phyloP scores from a whole-genome alignment of 2,888 invertebrate species.

The Stenolophus ochropezus region DNA sequence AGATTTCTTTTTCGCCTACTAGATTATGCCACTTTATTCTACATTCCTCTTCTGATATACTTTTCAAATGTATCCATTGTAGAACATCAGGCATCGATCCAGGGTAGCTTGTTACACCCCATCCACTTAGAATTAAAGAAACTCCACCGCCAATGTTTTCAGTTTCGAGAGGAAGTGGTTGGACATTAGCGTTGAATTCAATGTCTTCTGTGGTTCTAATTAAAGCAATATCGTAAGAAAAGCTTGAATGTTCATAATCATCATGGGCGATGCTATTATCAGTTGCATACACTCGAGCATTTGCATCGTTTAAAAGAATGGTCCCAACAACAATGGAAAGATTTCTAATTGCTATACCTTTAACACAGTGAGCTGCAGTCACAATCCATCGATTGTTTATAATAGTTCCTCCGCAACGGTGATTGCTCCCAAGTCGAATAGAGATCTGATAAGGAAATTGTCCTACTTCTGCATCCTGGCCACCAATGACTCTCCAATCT shows the following conservation, averaged over 20 bases:
- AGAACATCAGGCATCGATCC: slow-evolving; percentile 75
- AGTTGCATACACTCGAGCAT: slow-evolving; percentile 72
- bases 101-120: slow-evolving; percentile 75
- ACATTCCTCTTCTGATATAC: not conserved
- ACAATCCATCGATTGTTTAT: too few relatives aligned
- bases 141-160: slow-evolving; percentile 70
- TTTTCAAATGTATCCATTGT: slow-evolving; percentile 72
- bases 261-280: slow-evolving; percentile 71
- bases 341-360: slow-evolving; percentile 68
- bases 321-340: slow-evolving; percentile 73
- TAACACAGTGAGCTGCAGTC: slow-evolving; percentile 75
- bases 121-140: slow-evolving; percentile 72
- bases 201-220: slow-evolving; percentile 68
- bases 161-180: slow-evolving; percentile 65
- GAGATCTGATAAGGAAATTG: too few relatives aligned
- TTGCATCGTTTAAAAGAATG: slow-evolving; percentile 69
- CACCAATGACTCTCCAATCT: too few relatives aligned
- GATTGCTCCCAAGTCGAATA: too few relatives aligned
- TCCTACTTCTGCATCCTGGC: too few relatives aligned
- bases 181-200: slow-evolving; percentile 61
- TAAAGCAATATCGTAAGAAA: slow-evolving; percentile 73
- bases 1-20: not conserved
- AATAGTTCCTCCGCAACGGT: too few relatives aligned
- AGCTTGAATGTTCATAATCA: slow-evolving; percentile 70
- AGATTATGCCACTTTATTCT: not conserved